A percentile compares a stretch with the other conserved stretches of the same genome.
phyloP scores from a whole-genome alignment of 2,797 vertebrate species.

The Taeniopygia guttata region DNA sequence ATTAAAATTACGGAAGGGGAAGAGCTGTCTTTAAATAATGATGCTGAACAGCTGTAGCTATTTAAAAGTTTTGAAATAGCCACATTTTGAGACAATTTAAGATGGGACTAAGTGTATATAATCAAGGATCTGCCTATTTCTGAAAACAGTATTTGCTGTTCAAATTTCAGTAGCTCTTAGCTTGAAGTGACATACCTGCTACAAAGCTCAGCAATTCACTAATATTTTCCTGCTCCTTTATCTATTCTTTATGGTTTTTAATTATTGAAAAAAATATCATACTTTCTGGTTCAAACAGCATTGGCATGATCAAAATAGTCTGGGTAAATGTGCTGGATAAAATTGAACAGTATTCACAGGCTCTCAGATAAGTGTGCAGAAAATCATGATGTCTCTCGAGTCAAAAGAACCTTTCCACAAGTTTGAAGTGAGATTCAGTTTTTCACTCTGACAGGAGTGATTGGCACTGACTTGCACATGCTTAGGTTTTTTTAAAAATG shows the following conservation, averaged over 20 bases:
- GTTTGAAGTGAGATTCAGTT: neutral
- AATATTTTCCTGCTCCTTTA: neutral
- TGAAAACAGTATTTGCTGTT: neutral
- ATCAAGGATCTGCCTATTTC: neutral
- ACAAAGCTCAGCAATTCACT: neutral
- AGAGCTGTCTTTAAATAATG: neutral
- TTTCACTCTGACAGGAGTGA: neutral
- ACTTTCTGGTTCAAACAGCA: neutral
- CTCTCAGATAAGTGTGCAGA: neutral
- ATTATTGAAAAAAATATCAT: neutral
- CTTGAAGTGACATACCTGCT: neutral
- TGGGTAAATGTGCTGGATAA: neutral
- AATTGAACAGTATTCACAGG: neutral
- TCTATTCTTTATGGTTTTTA: neutral
- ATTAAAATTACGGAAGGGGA: neutral
- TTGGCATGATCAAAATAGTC: neutral
- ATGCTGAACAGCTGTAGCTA: neutral
- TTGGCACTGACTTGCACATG: neutral
- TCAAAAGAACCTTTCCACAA: neutral
- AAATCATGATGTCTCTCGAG: neutral
- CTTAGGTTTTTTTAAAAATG: neutral
- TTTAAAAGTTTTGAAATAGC: neutral
- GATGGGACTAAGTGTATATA: neutral
- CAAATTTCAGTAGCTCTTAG: neutral
- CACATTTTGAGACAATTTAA: neutral